Conservation (phyloP, 2,113 vertebrate genomes). For the Charadrius vociferus region DNA sequence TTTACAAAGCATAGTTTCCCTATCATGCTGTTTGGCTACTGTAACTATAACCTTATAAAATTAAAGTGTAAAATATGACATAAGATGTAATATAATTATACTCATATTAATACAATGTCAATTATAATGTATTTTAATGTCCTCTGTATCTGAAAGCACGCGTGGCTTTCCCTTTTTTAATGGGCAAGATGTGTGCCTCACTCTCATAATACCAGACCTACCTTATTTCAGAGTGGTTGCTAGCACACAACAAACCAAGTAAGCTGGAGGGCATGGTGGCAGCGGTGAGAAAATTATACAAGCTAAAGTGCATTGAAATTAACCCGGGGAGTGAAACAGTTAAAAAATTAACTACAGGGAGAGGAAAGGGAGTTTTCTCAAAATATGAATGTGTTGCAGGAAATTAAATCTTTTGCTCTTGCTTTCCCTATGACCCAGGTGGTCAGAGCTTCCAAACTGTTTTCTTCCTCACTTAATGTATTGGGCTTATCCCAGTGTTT, state of each 20-base stretch:
- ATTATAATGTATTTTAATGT: background rate
- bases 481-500: background rate
- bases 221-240: background rate
- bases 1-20: background rate
- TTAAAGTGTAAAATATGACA: background rate
- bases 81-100: background rate
- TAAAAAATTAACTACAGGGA: background rate
- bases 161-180: background rate
- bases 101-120: background rate
- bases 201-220: background rate
- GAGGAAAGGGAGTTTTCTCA: background rate
- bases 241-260: background rate
- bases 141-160: background rate
- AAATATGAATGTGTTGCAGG: background rate
- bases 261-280: background rate
- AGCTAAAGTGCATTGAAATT: background rate
- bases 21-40: background rate
- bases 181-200: background rate
- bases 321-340: background rate
- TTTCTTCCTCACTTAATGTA: background rate
- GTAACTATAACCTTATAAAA: background rate
- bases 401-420: background rate
- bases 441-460: background rate
- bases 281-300: background rate
- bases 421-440: background rate